Percentiles rank a stretch among this genome's conserved stretches.
These are phyloP conservation scores for Stegana nigrithorax DNA, from an alignment of 2,888 invertebrate species.

Conservation along the genomic window DNA sequence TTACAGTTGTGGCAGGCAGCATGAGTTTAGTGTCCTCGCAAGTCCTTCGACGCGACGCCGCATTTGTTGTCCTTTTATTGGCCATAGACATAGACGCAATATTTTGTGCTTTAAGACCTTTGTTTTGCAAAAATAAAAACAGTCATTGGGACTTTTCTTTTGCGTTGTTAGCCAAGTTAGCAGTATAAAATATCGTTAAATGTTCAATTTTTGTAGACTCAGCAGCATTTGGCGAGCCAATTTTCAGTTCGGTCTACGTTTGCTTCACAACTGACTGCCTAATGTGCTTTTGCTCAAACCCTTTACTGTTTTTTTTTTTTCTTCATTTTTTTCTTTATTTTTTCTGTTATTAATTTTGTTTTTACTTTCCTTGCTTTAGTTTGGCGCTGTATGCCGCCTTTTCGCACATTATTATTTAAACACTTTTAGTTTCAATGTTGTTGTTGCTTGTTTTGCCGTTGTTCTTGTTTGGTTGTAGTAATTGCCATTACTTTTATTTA, in stretches of 20 bases:
- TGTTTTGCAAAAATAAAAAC: too few species aligned
- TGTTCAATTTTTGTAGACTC: too few species aligned
- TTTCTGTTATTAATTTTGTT: background rate
- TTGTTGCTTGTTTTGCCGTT: too few species aligned
- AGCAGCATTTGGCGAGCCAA: too few species aligned
- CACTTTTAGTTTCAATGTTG: constrained; percentile 10
- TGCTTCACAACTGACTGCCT: too few species aligned
- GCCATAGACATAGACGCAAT: too few species aligned
- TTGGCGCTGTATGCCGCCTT: background rate
- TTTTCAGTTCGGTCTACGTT: too few species aligned
- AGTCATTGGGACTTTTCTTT: too few species aligned
- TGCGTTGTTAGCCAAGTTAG: background rate
- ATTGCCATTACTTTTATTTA: background rate
- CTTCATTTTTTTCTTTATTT: background rate
- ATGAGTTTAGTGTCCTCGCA: constrained; percentile 3
- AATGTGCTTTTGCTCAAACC: background rate
- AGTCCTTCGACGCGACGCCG: background rate
- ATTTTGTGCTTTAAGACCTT: too few species aligned
- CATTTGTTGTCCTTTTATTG: background rate
- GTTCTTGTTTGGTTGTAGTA: too few species aligned
- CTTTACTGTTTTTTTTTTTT: background rate
- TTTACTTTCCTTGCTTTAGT: background rate
- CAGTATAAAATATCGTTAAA: background rate
- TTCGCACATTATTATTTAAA: background rate
- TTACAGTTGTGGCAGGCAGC: too few species aligned